Evolutionary conservation across 1,140 invertebrate species (phyloP).

Genomic region (Philotrypesis tridentata): DNA sequence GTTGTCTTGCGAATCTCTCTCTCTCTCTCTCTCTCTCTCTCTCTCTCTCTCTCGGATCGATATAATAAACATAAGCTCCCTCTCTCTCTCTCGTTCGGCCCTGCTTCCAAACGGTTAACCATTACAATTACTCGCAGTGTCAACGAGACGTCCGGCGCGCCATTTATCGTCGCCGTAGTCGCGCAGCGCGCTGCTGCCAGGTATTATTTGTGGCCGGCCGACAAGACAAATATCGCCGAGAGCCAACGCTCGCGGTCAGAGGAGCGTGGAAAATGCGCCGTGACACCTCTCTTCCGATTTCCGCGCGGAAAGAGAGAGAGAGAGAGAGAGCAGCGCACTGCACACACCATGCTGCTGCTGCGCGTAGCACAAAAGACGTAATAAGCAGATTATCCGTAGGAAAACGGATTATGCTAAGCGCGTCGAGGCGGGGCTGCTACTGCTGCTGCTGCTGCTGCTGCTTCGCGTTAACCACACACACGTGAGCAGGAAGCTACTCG

Average conservation of each 20-base stretch:
- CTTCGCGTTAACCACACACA: too few relatives aligned
- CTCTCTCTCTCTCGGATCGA: too few relatives aligned
- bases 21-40: too few relatives aligned
- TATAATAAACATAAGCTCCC: constrained; percentile 24
- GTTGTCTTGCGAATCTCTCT: background rate
- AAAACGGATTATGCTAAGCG: constrained; percentile 55
- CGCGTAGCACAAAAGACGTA: constrained; percentile 51
- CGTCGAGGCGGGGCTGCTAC: background rate
- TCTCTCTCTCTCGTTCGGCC: too few relatives aligned
- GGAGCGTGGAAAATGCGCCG: background rate
- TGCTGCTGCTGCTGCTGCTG: background rate
- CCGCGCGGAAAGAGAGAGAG: background rate
- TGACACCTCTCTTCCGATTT: background rate
- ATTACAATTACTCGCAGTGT: constrained; percentile 29
- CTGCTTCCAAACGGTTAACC: constrained; percentile 18
- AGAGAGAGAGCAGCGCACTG: too few relatives aligned
- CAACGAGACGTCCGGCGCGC: background rate
- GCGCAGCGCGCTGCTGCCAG: too few relatives aligned
- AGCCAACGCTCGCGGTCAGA: background rate
- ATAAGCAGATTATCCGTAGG: constrained; percentile 52
- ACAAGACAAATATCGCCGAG: constrained; percentile 29
- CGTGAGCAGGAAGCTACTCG: too few relatives aligned
- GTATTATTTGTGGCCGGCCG: constrained; percentile 18
- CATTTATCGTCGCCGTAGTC: constrained; percentile 15
- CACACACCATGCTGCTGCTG: background rate